These are phyloP conservation scores for Zapus hudsonius DNA, from an alignment of 2,113 vertebrate species.

Conservation along the genomic window DNA sequence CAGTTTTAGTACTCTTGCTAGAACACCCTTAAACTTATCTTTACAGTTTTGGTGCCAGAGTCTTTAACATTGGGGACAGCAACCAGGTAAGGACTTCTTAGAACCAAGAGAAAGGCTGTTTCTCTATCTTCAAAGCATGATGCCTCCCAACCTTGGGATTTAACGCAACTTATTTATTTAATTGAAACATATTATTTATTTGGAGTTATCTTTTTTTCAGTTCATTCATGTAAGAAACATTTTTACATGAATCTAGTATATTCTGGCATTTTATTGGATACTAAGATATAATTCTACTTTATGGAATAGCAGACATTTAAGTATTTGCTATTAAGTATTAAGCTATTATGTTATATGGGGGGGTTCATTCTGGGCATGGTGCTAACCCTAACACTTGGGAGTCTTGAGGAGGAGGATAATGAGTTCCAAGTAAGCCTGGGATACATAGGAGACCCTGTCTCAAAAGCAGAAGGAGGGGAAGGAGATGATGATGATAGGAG, in stretches of 20 bases:
- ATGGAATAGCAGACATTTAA: slow-evolving; percentile 49
- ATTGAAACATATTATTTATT: too few relatives aligned
- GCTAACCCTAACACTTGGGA: background rate
- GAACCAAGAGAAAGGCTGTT: background rate
- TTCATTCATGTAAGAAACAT: slow-evolving; percentile 18
- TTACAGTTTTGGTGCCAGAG: slow-evolving; percentile 36
- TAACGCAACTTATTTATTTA: slow-evolving; percentile 19
- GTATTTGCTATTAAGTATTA: slow-evolving; percentile 24
- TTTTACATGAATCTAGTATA: slow-evolving; percentile 12
- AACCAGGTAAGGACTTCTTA: slow-evolving; percentile 9
- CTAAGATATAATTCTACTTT: slow-evolving; percentile 42
- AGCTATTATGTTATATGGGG: background rate
- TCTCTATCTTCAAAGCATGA: background rate
- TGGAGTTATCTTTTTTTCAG: slow-evolving; percentile 49
- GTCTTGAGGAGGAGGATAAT: background rate
- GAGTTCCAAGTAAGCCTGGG: background rate
- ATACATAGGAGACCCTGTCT: background rate
- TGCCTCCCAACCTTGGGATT: slow-evolving; percentile 1
- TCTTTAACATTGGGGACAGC: background rate
- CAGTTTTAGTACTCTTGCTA: slow-evolving; percentile 4
- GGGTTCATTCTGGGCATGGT: background rate
- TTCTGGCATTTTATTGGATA: slow-evolving; percentile 39
- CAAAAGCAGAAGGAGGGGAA: background rate
- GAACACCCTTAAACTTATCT: slow-evolving; percentile 26
- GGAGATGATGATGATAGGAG: background rate